phyloP scores from a whole-genome alignment of 1,140 invertebrate species.

The Drosophila rufa region DNA sequence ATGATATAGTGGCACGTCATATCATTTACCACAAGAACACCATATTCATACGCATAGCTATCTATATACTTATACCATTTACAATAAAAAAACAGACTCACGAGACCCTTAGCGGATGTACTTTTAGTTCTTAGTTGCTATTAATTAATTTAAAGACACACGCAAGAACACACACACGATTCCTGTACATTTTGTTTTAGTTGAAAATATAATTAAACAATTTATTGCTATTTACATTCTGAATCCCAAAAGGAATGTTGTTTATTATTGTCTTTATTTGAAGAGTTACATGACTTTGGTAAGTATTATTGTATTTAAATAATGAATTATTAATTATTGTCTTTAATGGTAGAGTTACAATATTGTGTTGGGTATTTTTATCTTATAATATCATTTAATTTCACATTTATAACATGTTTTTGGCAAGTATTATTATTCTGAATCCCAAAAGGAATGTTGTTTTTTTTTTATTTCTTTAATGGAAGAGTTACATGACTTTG shows the following conservation, averaged over 20 bases:
- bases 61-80: constrained; percentile 47
- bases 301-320: no score
- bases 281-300: neutral
- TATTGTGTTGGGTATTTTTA: no score
- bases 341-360: neutral
- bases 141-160: constrained; percentile 23
- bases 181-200: constrained; percentile 75
- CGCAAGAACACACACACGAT: constrained; percentile 29
- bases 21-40: constrained; percentile 48
- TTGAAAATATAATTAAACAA: constrained; percentile 73
- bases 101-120: constrained; percentile 65
- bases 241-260: constrained; percentile 49
- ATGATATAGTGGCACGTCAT: constrained; percentile 53
- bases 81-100: constrained; percentile 54
- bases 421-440: no score
- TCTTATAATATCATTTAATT: no score
- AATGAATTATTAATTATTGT: constrained; percentile 10
- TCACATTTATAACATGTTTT: no score
- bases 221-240: constrained; percentile 74
- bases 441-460: no score
- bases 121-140: constrained; percentile 56
- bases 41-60: constrained; percentile 48
- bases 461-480: no score
- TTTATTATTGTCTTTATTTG: constrained; percentile 28
- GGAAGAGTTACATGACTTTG: no score